Conservation (phyloP, 1,140 invertebrate species). For the Diprion similis region DNA sequence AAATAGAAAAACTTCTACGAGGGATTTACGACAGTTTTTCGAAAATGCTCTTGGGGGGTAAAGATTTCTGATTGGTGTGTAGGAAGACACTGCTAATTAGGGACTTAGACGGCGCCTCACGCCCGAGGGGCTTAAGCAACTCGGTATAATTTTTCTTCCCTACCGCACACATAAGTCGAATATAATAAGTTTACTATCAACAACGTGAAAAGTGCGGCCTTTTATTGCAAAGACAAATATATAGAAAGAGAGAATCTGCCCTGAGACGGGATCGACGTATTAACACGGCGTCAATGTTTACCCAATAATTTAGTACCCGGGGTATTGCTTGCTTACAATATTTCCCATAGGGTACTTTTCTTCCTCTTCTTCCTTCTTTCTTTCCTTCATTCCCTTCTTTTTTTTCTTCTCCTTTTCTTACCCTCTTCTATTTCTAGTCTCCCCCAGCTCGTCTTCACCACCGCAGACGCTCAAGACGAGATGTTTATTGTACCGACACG, state of each 20-base stretch:
- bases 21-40: conserved; percentile 41
- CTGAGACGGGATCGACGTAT: neutral
- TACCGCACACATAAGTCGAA: conserved; percentile 23
- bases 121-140: neutral
- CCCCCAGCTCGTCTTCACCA: too few species aligned
- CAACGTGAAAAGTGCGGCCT: conserved; percentile 9
- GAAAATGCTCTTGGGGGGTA: conserved; percentile 37
- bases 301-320: conserved; percentile 22
- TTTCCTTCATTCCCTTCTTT: too few species aligned
- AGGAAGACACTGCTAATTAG: conserved; percentile 60
- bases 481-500: conserved; percentile 6
- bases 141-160: neutral
- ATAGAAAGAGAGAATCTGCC: neutral
- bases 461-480: neutral
- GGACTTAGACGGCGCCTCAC: conserved; percentile 49
- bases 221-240: conserved; percentile 15
- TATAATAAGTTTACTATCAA: conserved; percentile 28
- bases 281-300: conserved; percentile 17
- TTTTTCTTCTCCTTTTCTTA: too few species aligned
- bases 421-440: too few species aligned
- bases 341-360: neutral
- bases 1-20: conserved; percentile 32
- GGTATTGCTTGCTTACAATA: conserved; percentile 26
- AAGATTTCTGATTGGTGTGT: conserved; percentile 35
- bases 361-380: neutral